Percentiles rank a stretch among this genome's conserved stretches.
phyloP scores from a whole-genome alignment of 2,113 vertebrate species.

The Butorides virescens region DNA sequence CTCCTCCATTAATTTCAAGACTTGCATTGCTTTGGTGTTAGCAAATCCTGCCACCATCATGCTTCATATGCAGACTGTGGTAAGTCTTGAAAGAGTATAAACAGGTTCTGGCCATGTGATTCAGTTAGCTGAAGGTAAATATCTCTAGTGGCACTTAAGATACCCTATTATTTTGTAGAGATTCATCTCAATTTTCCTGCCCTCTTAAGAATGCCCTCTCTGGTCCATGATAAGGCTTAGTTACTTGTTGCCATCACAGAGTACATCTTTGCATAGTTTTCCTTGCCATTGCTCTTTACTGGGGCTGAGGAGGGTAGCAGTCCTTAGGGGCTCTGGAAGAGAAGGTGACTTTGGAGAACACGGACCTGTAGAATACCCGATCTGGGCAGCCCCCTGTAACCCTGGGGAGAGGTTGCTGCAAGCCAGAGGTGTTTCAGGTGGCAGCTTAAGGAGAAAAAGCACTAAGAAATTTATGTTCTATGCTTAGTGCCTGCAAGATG shows the following conservation, averaged over 20 bases:
- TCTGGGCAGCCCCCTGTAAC: accelerated
- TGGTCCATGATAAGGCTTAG: not conserved
- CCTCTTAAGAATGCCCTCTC: not conserved
- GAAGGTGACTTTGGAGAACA: not conserved
- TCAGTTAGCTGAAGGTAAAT: not conserved
- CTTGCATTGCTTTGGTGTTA: not conserved
- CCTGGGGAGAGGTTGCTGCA: not conserved
- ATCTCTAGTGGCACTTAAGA: not conserved
- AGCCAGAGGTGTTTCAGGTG: not conserved
- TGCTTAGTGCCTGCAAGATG: not conserved
- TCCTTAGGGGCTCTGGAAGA: not conserved
- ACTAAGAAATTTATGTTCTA: not conserved
- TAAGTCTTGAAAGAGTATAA: not conserved
- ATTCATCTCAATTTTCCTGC: not conserved
- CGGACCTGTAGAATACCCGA: not conserved
- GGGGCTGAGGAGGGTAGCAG: not conserved
- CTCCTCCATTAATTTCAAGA: not conserved
- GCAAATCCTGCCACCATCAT: not conserved
- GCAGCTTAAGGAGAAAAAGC: not conserved
- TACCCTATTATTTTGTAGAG: not conserved
- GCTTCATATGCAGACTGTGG: not conserved
- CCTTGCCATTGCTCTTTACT: not conserved
- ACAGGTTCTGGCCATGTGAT: not conserved
- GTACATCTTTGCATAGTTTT: not conserved
- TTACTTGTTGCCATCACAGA: not conserved